Evolutionary conservation across 2,888 invertebrate species (phyloP), one percentile per base, ranked within the genome.

Genomic region (Oscheius sp.): DNA sequence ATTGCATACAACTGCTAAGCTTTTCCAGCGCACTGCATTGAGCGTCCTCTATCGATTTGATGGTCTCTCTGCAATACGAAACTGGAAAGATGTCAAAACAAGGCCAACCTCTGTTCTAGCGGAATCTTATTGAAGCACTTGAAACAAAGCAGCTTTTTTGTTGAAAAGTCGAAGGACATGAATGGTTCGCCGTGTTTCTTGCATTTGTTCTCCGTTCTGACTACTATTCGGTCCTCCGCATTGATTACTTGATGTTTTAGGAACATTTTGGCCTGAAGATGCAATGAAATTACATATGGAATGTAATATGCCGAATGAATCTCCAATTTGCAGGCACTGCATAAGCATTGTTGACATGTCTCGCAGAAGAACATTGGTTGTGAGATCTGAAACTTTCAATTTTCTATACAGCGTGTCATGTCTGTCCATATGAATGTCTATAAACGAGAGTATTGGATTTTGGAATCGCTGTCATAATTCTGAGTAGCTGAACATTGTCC

Each of bases 321-420:
- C 84, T 93, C 92, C 86, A 93, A 93, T 68, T 93, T 91, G 89
- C 94, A 94, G 76, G 91, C 91, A 32, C 91, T 91, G 89, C 94
- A 94, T 75, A 94, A 89, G 2, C 93, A 93, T 91, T 94, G 94
- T 75, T 93, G 93, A 89, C 94, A 94, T 63, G 94, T 94, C 89
- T 93, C 93, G 91, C 94, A 94, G 91, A 93, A 93, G 90, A 92
- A 93, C 94, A 94, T 94, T 74, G 93, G 93, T 60, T 86, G 87
- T 2, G 80, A 78, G 21, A 86, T 82, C 90, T 90, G 80, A n/a
- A 85, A 80, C 42, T 53, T 10, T 47, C 42, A 47, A 11, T 48
- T 37, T 62, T 37, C 9, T 21, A 21, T 21, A 21, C 21, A 21
- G 21, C 21, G 21, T 21, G 21, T 21, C 21, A 21, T 21, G 21